Evolutionary conservation across 2,797 vertebrate species (phyloP).

Genomic region (Schizopygopsis pylzovi): DNA sequence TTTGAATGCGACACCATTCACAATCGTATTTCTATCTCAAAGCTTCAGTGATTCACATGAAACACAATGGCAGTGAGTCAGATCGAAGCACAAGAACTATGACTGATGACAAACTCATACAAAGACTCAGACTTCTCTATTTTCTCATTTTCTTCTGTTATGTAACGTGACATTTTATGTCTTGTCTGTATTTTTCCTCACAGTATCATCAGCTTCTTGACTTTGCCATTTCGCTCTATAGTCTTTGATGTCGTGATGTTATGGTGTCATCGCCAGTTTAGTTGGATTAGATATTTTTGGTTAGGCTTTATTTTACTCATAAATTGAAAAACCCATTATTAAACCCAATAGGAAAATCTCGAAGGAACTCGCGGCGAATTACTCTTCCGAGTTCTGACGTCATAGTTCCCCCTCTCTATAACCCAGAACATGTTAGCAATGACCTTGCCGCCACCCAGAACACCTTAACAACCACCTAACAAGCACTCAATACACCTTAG

Average conservation of each 20-base stretch:
- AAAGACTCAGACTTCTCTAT: slow-evolving; percentile 12
- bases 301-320: too few relatives aligned
- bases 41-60: slow-evolving; percentile 5
- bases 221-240: not conserved
- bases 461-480: not conserved
- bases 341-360: too few relatives aligned
- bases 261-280: not conserved
- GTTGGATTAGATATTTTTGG: not conserved
- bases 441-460: too few relatives aligned
- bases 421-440: too few relatives aligned
- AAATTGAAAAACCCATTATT: too few relatives aligned
- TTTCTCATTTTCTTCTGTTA: slow-evolving; percentile 7
- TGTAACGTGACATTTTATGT: not conserved
- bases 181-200: not conserved
- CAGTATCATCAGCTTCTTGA: not conserved
- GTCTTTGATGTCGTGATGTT: not conserved
- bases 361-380: too few relatives aligned
- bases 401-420: too few relatives aligned
- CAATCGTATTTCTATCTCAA: slow-evolving; percentile 6
- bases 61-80: slow-evolving; percentile 28
- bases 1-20: slow-evolving; percentile 13
- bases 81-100: not conserved
- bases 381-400: too few relatives aligned
- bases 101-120: slow-evolving; percentile 12
- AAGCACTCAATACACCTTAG: not conserved